These are phyloP conservation scores for Drosophila macrothrix DNA, from an alignment of 2,888 invertebrate genomes.

Conservation along the genomic window DNA sequence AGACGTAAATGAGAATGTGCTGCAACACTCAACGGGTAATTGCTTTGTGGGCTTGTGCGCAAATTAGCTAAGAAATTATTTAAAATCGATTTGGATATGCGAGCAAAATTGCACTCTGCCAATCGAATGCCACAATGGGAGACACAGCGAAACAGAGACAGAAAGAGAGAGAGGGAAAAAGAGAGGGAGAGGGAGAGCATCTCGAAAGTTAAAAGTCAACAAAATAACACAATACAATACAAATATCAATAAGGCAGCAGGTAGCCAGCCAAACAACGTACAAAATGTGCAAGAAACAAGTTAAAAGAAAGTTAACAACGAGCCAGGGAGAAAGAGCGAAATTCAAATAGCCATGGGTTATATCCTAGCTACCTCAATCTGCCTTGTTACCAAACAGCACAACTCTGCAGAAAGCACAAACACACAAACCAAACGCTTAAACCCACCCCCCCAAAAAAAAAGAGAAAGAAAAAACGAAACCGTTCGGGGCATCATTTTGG, in stretches of 20 bases:
- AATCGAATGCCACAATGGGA: conserved; percentile 34
- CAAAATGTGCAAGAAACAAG: conserved; percentile 74
- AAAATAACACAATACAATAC: conserved; percentile 74
- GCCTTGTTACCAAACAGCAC: conserved; percentile 8
- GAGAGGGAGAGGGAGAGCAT: conserved; percentile 23
- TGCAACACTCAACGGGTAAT: not conserved
- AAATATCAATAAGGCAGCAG: conserved; percentile 75
- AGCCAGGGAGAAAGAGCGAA: conserved; percentile 11
- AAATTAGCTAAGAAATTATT: conserved; percentile 70
- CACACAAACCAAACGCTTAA: not conserved
- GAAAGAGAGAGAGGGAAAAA: not conserved
- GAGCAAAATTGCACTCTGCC: conserved; percentile 34
- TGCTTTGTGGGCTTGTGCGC: conserved; percentile 13
- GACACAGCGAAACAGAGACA: conserved; percentile 3
- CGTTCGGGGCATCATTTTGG: conserved; percentile 59
- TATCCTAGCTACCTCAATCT: conserved; percentile 41
- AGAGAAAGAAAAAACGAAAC: conserved; percentile 15
- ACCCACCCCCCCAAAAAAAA: not conserved
- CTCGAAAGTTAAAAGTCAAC: conserved; percentile 72
- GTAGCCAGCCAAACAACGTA: conserved; percentile 46
- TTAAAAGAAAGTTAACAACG: conserved; percentile 78
- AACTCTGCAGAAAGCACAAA: not conserved
- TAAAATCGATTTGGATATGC: conserved; percentile 64
- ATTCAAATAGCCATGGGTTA: conserved; percentile 73
- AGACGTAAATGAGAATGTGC: conserved; percentile 17